Evolutionary conservation across 2,888 invertebrate genomes (phyloP), one percentile per base, ranked within the genome.

Genomic region (Heliconius aoede): DNA sequence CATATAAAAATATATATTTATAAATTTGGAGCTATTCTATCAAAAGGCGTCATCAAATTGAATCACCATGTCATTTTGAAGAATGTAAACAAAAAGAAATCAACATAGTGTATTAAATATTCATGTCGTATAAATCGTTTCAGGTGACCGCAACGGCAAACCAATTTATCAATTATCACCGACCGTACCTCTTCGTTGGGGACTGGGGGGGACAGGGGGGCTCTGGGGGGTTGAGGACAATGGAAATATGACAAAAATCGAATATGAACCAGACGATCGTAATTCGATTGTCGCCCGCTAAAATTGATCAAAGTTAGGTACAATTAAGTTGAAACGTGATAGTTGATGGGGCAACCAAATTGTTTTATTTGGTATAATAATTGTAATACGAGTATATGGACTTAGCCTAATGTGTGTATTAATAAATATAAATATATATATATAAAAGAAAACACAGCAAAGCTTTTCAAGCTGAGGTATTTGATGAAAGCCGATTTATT

Each of bases 321-420:
- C 91, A 93, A n/a, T 93, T 90, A 91, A 90, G 90, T 88, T 88
- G 93, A 92, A 91, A 94, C 91, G 89, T 91, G 94, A 94, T 94
- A 93, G 92, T 91, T 89, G 88, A 84, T 86, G 91, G 92, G 92
- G 89, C 84, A 86, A 87, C 84, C 91, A 91, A 24, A 91, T 92
- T 90, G 91, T 89, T 90, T 91, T 88, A 83, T n/a, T n/a, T n/a
- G n/a, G n/a, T n/a, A n/a, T n/a, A n/a, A n/a, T n/a, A n/a, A n/a
- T n/a, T n/a, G n/a, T n/a, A n/a, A n/a, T n/a, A n/a, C n/a, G n/a
- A n/a, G n/a, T n/a, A n/a, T n/a, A n/a, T n/a, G n/a, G n/a, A 92
- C 46, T 46, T 46, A 5, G 7, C 2, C 5, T 46, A 7, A 46
- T 46, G 7, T 46, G 5, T 46, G n/a, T n/a, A n/a, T n/a, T n/a